These are phyloP conservation scores for Odontamblyopus rebecca DNA, from an alignment of 2,797 vertebrate genomes.

Conservation along the genomic window DNA sequence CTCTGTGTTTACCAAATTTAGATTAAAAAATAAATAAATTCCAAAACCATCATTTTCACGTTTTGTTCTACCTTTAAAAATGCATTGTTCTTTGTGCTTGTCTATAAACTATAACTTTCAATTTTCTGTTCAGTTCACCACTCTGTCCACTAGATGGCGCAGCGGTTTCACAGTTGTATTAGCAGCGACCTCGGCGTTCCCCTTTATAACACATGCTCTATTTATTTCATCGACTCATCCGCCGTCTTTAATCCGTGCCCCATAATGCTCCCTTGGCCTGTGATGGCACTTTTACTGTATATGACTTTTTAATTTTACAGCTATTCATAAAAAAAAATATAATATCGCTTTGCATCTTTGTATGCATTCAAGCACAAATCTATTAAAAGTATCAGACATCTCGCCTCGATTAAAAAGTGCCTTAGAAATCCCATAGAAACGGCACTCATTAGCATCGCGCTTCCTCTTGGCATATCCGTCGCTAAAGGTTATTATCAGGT, in stretches of 20 bases:
- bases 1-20: no score
- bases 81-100: neutral
- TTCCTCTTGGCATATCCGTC: constrained; percentile 20
- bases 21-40: no score
- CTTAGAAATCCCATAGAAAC: constrained; percentile 20
- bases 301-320: constrained; percentile 24
- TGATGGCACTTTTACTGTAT: constrained; percentile 18
- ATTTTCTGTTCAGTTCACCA: constrained; percentile 30
- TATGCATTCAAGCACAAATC: constrained; percentile 44
- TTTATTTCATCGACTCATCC: constrained; percentile 44
- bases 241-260: constrained; percentile 26
- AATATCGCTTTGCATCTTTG: constrained; percentile 21
- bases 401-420: constrained; percentile 31
- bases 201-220: constrained; percentile 30
- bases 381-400: constrained; percentile 33
- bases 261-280: constrained; percentile 27
- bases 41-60: no score
- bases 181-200: constrained; percentile 34
- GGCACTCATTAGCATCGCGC: constrained; percentile 11
- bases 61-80: neutral
- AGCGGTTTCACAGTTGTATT: constrained; percentile 43
- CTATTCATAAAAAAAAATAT: constrained; percentile 2
- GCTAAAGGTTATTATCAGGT: constrained; percentile 55
- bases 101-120: constrained; percentile 19
- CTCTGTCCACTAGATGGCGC: constrained; percentile 72